phyloP scores from a whole-genome alignment of 92 coral and sea anemone genomes.

The Heteractis magnifica region DNA sequence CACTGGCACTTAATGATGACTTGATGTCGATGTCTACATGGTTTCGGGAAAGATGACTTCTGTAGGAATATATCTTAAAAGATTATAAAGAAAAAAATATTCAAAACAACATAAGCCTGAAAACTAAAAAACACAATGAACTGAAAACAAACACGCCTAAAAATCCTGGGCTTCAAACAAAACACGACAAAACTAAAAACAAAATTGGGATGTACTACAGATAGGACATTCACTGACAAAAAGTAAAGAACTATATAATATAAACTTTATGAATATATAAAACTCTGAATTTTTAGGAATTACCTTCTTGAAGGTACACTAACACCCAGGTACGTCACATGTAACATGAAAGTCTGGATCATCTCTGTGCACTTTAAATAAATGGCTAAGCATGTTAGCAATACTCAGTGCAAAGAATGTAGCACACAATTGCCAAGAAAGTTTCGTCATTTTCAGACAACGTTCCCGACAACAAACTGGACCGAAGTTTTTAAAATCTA shows the following conservation, averaged over 20 bases:
- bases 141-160: neutral
- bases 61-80: neutral
- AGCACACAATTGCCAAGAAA: constrained; percentile 31
- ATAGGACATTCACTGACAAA: too few relatives aligned
- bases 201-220: too few relatives aligned
- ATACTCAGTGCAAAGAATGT: constrained; percentile 26
- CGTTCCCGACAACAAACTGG: too few relatives aligned
- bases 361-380: constrained; percentile 27
- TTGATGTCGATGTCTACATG: neutral
- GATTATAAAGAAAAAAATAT: too few relatives aligned
- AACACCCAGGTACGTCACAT: constrained; percentile 39
- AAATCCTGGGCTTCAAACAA: neutral
- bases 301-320: constrained; percentile 33
- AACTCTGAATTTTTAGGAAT: neutral
- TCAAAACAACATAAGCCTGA: too few relatives aligned
- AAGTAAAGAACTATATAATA: too few relatives aligned
- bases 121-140: too few relatives aligned
- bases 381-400: constrained; percentile 29
- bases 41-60: neutral
- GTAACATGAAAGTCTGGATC: constrained; percentile 35
- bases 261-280: too few relatives aligned
- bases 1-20: neutral
- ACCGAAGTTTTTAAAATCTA: too few relatives aligned
- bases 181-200: neutral
- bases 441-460: constrained; percentile 1